These are phyloP conservation scores for Lepus americanus DNA, from an alignment of 2,113 vertebrate species.

Conservation along the genomic window DNA sequence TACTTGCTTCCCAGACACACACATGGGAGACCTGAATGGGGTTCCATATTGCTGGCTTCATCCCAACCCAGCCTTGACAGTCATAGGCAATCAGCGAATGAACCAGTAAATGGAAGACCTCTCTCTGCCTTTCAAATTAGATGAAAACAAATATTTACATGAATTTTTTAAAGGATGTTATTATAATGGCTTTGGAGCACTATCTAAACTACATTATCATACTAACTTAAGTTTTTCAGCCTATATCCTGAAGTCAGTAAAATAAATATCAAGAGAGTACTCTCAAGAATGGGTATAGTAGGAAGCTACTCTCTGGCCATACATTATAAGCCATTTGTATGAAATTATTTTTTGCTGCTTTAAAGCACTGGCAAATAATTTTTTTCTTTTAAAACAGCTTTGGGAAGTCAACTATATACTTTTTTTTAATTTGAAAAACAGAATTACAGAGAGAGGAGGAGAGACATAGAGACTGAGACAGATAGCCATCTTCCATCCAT, in stretches of 20 bases:
- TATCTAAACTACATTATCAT: not conserved
- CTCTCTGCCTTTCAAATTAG: no score
- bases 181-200: not conserved
- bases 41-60: no score
- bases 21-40: no score
- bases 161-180: not conserved
- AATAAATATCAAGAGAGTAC: conserved; percentile 1
- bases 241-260: not conserved
- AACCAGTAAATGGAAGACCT: no score
- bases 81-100: no score
- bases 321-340: conserved; percentile 4
- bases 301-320: not conserved
- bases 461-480: no score
- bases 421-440: no score
- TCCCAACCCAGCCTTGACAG: no score
- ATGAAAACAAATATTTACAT: no score
- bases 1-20: no score
- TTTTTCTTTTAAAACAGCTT: not conserved
- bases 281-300: not conserved
- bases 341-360: not conserved
- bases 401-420: conserved; percentile 16
- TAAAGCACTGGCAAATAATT: not conserved
- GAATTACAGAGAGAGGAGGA: no score
- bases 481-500: no score
- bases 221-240: not conserved